Conservation (phyloP, 2,888 invertebrate species). For the Meandrusa payeni region DNA sequence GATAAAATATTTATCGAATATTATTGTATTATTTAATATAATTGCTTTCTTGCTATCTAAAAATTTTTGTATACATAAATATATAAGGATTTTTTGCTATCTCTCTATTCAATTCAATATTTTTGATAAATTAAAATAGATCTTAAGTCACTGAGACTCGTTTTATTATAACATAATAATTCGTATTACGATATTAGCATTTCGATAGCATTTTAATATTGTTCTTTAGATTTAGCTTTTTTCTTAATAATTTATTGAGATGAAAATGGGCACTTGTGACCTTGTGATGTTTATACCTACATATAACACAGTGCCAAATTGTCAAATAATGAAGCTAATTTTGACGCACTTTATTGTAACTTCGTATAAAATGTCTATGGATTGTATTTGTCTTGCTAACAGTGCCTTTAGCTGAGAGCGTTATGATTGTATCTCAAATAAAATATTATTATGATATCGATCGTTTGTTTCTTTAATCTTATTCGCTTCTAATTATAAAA, state of each 20-base stretch:
- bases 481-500: not conserved
- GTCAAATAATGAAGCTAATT: conserved; percentile 7
- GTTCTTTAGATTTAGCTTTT: conserved; percentile 5
- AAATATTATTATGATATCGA: conserved; percentile 15
- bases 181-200: too few species aligned
- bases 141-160: too few species aligned
- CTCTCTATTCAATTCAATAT: too few species aligned
- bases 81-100: conserved; percentile 18
- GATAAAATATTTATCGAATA: too few species aligned
- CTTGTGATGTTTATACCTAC: not conserved
- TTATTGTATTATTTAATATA: too few species aligned
- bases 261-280: not conserved
- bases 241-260: conserved; percentile 7
- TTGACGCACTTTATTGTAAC: conserved; percentile 6
- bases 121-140: too few species aligned
- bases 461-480: conserved; percentile 12
- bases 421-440: conserved; percentile 22
- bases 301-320: conserved; percentile 15
- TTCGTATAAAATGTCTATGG: conserved; percentile 1
- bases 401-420: conserved; percentile 20
- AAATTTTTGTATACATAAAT: not conserved
- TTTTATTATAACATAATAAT: too few species aligned
- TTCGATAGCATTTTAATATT: not conserved
- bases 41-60: too few species aligned
- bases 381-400: conserved; percentile 20